Conservation (phyloP, 2,113 vertebrate genomes). For the Sarotherodon lohbergeri region DNA sequence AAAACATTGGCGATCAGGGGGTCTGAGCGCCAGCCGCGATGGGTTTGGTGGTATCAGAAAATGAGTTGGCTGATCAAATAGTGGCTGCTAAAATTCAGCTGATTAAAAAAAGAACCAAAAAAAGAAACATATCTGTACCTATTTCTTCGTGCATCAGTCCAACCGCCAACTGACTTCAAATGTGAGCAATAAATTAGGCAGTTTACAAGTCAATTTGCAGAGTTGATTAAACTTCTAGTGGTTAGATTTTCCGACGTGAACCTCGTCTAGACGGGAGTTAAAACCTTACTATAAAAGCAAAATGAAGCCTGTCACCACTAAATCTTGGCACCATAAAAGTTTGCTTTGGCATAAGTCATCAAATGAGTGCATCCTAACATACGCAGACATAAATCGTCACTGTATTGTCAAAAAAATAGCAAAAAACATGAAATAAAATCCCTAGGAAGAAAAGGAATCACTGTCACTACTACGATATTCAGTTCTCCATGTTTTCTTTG, state of each 20-base stretch:
- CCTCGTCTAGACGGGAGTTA: slow-evolving; percentile 56
- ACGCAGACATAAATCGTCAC: not conserved
- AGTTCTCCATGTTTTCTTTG: slow-evolving; percentile 29
- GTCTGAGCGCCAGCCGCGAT: not conserved
- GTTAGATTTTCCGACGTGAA: slow-evolving; percentile 35
- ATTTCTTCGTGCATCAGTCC: not conserved
- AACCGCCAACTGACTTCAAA: not conserved
- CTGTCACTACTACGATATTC: slow-evolving; percentile 38
- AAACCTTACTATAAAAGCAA: slow-evolving; percentile 7
- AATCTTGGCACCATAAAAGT: slow-evolving; percentile 13
- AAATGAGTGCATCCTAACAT: not conserved
- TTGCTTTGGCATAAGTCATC: not conserved
- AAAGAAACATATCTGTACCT: not conserved
- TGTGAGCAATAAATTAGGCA: slow-evolving; percentile 38
- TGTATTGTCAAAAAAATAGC: slow-evolving; percentile 20
- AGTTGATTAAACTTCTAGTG: slow-evolving; percentile 48
- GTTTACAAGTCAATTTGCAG: slow-evolving; percentile 49
- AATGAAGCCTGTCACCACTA: slow-evolving; percentile 30
- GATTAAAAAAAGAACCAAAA: not conserved
- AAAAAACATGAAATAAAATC: slow-evolving; percentile 15
- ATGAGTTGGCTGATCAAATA: slow-evolving; percentile 12
- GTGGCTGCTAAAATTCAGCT: not conserved
- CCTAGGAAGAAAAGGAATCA: slow-evolving; percentile 32
- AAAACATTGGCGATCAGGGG: slow-evolving; percentile 17
- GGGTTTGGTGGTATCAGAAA: slow-evolving; percentile 29